Conservation (phyloP, 2,113 vertebrate species). For the Protobothrops mucrosquamatus region DNA sequence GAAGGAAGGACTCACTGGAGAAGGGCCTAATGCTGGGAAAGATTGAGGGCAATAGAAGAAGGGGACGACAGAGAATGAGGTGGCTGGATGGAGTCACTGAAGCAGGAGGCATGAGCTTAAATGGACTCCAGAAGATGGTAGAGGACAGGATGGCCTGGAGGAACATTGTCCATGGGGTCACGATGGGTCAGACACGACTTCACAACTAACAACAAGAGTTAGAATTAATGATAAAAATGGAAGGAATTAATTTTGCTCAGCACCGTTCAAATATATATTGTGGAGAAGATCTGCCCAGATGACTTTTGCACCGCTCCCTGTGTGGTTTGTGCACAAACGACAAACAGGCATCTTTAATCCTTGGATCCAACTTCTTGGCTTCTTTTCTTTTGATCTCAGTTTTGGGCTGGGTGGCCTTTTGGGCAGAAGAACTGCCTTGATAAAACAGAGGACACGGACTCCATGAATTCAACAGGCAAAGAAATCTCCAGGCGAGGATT, state of each 20-base stretch:
- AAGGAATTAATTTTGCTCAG: background rate
- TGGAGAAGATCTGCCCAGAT: background rate
- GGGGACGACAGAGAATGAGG: too few relatives aligned
- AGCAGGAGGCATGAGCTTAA: too few relatives aligned
- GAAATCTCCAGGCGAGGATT: background rate
- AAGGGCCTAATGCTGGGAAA: too few relatives aligned
- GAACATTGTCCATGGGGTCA: too few relatives aligned
- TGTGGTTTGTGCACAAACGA: background rate
- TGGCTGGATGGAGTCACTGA: too few relatives aligned
- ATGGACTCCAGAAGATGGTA: too few relatives aligned
- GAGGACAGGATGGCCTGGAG: too few relatives aligned
- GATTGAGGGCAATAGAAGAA: too few relatives aligned
- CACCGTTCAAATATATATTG: background rate
- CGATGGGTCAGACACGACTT: too few relatives aligned
- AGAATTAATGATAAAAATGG: background rate
- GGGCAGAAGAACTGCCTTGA: too few relatives aligned
- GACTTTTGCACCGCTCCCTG: background rate
- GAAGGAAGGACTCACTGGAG: too few relatives aligned
- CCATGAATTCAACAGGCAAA: background rate
- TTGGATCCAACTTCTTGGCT: background rate
- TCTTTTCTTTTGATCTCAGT: background rate
- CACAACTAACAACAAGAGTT: background rate
- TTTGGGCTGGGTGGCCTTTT: background rate
- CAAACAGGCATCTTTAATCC: background rate
- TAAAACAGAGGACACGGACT: background rate